Evolutionary conservation across 2,888 invertebrate genomes (phyloP).

Genomic region (Diploptera punctata): DNA sequence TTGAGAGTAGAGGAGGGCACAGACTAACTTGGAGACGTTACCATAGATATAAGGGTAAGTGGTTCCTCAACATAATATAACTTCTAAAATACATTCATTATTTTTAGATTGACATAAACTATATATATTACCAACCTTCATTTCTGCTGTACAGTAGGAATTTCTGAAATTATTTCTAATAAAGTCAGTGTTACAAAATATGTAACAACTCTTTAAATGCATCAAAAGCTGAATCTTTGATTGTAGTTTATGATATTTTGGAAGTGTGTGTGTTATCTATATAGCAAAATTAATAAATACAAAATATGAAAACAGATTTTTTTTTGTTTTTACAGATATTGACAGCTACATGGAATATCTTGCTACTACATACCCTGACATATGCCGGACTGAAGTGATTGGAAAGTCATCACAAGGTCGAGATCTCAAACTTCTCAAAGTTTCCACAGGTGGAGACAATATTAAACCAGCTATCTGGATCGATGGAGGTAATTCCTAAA

Average conservation of each 20-base stretch:
- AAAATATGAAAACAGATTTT: too few species aligned
- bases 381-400: conserved; percentile 71
- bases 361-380: conserved; percentile 67
- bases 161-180: too few species aligned
- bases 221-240: too few species aligned
- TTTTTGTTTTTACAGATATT: conserved; percentile 65
- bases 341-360: conserved; percentile 71
- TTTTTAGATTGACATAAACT: too few species aligned
- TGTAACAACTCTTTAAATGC: too few species aligned
- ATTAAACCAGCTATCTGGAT: conserved; percentile 76
- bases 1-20: conserved; percentile 65
- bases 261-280: too few species aligned
- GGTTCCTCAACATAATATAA: background rate
- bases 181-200: too few species aligned
- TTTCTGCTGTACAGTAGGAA: too few species aligned
- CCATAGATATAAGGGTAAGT: conserved; percentile 65
- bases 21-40: conserved; percentile 75
- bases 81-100: too few species aligned
- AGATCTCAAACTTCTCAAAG: conserved; percentile 73
- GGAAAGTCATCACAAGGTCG: conserved; percentile 77
- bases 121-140: too few species aligned
- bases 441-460: conserved; percentile 55
- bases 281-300: too few species aligned
- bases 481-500: conserved; percentile 71
- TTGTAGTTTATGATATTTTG: too few species aligned